Evolutionary conservation across 2,113 vertebrate genomes (phyloP).

Genomic region (Rhadina sibilatrix): DNA sequence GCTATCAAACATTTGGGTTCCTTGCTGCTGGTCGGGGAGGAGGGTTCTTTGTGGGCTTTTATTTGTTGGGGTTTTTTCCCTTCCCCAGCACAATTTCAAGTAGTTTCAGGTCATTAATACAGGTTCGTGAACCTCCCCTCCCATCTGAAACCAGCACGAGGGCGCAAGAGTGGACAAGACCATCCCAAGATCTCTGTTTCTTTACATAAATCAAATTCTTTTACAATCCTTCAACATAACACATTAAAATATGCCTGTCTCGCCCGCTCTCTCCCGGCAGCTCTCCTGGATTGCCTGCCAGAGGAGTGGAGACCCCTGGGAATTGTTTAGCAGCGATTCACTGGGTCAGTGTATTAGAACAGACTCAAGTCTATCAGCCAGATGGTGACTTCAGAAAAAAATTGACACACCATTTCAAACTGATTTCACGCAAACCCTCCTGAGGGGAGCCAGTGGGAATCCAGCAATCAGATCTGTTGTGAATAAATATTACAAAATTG

Average conservation of each 20-base stretch:
- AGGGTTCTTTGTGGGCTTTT: background rate
- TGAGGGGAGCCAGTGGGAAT: constrained; percentile 82
- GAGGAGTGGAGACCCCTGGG: constrained; percentile 74
- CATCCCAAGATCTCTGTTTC: constrained; percentile 36
- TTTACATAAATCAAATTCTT: constrained; percentile 65
- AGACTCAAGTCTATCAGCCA: constrained; percentile 89
- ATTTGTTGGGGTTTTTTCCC: background rate
- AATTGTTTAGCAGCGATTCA: constrained; percentile 87
- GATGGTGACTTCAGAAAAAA: constrained; percentile 96
- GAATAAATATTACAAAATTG: constrained; percentile 99
- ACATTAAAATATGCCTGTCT: constrained; percentile 41
- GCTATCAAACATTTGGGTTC: background rate
- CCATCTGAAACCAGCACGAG: background rate
- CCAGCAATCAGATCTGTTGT: constrained; percentile 92
- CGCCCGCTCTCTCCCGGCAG: background rate
- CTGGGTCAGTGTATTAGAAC: constrained; percentile 83
- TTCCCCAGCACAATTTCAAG: background rate
- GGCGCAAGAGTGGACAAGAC: background rate
- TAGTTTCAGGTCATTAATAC: background rate
- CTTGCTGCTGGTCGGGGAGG: background rate
- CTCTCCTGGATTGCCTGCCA: constrained; percentile 61
- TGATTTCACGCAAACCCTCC: constrained; percentile 96
- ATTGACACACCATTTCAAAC: constrained; percentile 98
- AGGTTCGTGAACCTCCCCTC: background rate
- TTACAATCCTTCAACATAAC: constrained; percentile 51